Evolutionary conservation across 2,113 vertebrate species (phyloP), one percentile per base, ranked within the genome.

Genomic region (Dipodomys ordii): DNA sequence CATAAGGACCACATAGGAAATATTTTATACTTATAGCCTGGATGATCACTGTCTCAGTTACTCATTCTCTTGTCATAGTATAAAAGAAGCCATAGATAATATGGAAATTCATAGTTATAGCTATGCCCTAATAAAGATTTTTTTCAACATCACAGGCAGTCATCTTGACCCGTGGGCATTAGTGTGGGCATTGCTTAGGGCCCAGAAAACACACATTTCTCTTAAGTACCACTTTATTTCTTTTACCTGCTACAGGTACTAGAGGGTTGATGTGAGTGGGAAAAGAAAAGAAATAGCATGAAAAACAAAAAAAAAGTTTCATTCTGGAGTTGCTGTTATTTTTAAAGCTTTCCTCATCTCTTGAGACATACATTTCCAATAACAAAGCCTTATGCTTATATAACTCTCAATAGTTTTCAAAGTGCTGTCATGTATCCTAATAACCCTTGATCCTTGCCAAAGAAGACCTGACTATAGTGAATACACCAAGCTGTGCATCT

Each of bases 391-490:
- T 81, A 60, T 87, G 76, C 83, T 93, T 92, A 72, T 84, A 5
- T 83, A 95, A 92, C 57, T 83, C 53, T 90, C 76, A 39, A 27
- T 92, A 32, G 57, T 89, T 83, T 92, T 93, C 64, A 83, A 83
- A 92, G 53, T 89, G 11, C 53, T 88, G 11, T 73, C 79, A 22
- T 82, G 10, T 65, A 53, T 83, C 67, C 65, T 76, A 90, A 60
- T 91, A 49, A n/a, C 32, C 91, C 87, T 94, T 93, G 78, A 87
- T 81, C 62, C 64, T 88, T 76, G 65, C 76, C 23, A 39, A 72
- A 88, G 60, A 90, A 92, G 71, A 83, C 32, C 28, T 32, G 65
- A 79, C 30, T 22, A 28, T 72, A 79, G 65, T 87, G 57, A 83
- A 71, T 25, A 57, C 1, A 22, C 7, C 53, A 94, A 57, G 13